These are phyloP conservation scores for Norana najaformis DNA, from an alignment of 2,888 invertebrate species.

Conservation along the genomic window DNA sequence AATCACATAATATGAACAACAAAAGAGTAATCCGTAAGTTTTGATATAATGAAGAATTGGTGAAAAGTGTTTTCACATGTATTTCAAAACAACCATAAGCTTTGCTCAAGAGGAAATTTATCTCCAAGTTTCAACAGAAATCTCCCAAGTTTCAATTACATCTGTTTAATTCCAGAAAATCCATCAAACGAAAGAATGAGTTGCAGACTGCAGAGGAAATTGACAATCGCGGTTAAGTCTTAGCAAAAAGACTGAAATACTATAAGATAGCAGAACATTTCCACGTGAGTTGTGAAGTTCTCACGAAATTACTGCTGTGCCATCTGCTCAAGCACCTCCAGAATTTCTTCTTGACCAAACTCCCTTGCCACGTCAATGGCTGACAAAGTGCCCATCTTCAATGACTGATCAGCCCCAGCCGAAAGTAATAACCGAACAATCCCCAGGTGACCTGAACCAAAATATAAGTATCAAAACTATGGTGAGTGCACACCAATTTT, in stretches of 20 bases:
- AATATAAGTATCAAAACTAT: background rate
- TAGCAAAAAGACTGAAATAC: background rate
- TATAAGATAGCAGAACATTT: background rate
- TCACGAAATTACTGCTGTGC: background rate
- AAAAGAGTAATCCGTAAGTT: background rate
- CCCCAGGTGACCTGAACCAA: conserved; percentile 52
- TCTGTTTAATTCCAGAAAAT: background rate
- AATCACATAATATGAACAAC: background rate
- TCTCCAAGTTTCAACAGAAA: background rate
- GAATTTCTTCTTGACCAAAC: conserved; percentile 53
- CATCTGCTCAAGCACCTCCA: conserved; percentile 19
- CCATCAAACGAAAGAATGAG: background rate
- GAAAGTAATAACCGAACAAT: conserved; percentile 53
- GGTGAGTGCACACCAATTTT: background rate
- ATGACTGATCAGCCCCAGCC: conserved; percentile 50
- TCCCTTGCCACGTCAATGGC: conserved; percentile 55
- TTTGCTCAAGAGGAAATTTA: background rate
- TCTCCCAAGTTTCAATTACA: background rate
- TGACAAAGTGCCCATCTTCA: conserved; percentile 55
- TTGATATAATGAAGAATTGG: no score
- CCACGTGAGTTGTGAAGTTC: background rate
- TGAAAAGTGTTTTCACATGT: background rate
- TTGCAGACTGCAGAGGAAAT: background rate
- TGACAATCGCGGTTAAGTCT: background rate
- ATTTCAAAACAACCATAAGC: background rate